Conservation (phyloP, 2,797 vertebrate species). For the Tokudaia muenninki region DNA sequence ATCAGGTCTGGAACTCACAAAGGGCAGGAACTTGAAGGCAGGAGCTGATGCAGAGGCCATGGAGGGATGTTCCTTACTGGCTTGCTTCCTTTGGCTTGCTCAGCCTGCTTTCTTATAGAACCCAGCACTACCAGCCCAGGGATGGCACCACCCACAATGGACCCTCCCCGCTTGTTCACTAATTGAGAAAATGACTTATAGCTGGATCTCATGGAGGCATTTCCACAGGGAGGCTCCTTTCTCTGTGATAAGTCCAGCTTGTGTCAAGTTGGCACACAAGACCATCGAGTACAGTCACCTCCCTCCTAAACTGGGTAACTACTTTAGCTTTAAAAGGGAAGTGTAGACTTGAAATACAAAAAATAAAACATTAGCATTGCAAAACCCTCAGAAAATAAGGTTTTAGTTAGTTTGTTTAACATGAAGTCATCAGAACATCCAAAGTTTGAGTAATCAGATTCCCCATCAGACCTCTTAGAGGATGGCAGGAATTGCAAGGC, state of each 20-base stretch:
- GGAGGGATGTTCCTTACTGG: too few species aligned
- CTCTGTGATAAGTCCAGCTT: background rate
- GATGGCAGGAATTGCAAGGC: background rate
- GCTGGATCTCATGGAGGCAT: background rate
- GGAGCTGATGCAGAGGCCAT: too few species aligned
- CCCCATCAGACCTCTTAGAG: background rate
- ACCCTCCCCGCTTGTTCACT: background rate
- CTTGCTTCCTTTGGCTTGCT: background rate
- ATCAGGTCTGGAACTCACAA: too few species aligned
- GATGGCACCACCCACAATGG: background rate
- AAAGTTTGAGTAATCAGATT: background rate
- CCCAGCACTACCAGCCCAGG: background rate
- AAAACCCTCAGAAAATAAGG: background rate
- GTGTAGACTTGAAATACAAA: background rate
- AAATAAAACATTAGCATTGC: constrained; percentile 31
- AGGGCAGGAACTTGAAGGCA: too few species aligned
- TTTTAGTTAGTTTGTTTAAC: background rate
- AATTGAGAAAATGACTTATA: background rate
- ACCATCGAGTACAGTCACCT: background rate
- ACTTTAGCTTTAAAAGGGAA: constrained; percentile 33
- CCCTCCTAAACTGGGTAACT: background rate
- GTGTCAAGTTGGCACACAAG: background rate
- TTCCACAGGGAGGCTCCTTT: background rate
- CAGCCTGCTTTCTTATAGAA: background rate
- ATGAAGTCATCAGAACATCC: background rate